These are phyloP conservation scores for Eublepharis macularius DNA, from an alignment of 2,113 vertebrate genomes.

Conservation along the genomic window DNA sequence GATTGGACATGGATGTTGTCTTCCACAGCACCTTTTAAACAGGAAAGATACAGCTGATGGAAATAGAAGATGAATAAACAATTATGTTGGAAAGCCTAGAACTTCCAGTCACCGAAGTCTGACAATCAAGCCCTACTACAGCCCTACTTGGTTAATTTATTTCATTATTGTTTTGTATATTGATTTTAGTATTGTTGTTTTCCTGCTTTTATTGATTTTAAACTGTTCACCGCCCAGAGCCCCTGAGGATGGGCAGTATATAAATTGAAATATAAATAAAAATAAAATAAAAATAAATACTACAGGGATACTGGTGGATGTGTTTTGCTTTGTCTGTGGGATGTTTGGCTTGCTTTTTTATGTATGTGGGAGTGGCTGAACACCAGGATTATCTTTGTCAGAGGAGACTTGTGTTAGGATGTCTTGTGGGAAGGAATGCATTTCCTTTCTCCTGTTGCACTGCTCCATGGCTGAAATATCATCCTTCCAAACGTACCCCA, in stretches of 20 bases:
- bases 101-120: not conserved
- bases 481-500: not conserved
- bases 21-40: not conserved
- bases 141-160: too few relatives aligned
- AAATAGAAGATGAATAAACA: not conserved
- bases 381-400: not conserved
- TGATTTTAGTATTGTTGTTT: too few relatives aligned
- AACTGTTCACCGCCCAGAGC: too few relatives aligned
- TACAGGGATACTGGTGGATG: not conserved
- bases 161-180: too few relatives aligned
- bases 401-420: not conserved
- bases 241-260: too few relatives aligned
- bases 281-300: too few relatives aligned
- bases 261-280: too few relatives aligned
- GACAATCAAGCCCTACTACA: not conserved
- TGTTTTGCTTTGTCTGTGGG: not conserved
- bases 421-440: not conserved
- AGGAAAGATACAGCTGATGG: not conserved
- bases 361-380: not conserved
- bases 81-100: not conserved
- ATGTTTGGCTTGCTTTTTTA: not conserved
- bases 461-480: not conserved
- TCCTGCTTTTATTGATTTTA: too few relatives aligned
- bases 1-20: not conserved
- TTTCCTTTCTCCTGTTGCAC: not conserved